These are phyloP conservation scores for Jordanella pulchra DNA, from an alignment of 2,797 vertebrate genomes.

Conservation along the genomic window DNA sequence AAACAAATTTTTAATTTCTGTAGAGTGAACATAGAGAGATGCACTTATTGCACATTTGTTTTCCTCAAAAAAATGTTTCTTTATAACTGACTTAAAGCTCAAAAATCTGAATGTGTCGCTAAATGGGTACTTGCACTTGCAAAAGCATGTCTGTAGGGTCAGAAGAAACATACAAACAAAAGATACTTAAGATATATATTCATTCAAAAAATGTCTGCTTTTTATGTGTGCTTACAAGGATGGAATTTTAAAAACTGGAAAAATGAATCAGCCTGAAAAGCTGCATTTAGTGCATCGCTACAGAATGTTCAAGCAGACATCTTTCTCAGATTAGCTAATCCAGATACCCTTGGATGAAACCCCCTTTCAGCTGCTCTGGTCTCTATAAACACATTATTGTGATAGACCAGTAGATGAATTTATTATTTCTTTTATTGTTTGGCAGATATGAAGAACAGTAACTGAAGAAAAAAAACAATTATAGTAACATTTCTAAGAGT, in stretches of 20 bases:
- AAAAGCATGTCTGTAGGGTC: not conserved
- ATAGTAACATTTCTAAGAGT: conserved; percentile 1
- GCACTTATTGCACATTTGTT: not conserved
- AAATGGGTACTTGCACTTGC: not conserved
- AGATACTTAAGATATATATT: not conserved
- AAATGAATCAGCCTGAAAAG: not conserved
- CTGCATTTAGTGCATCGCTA: not conserved
- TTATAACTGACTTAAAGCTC: not conserved
- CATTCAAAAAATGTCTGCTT: not conserved
- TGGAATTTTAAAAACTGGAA: not conserved
- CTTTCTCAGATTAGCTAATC: conserved; percentile 8
- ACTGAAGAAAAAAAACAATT: not conserved
- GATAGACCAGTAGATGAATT: conserved; percentile 31
- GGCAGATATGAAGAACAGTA: conserved; percentile 24
- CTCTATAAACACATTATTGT: not conserved
- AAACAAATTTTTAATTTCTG: conserved; percentile 4
- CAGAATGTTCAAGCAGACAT: conserved; percentile 11
- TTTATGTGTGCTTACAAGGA: not conserved
- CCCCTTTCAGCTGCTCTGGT: conserved; percentile 22
- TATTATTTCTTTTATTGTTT: conserved; percentile 35
- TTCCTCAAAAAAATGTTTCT: not conserved
- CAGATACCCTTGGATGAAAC: conserved; percentile 19
- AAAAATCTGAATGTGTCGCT: not conserved
- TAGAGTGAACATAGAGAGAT: conserved; percentile 41
- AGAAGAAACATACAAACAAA: not conserved